Percentiles rank a stretch among this genome's conserved stretches.
phyloP scores from a whole-genome alignment of 2,797 vertebrate species.

The Anguilla megastoma region DNA sequence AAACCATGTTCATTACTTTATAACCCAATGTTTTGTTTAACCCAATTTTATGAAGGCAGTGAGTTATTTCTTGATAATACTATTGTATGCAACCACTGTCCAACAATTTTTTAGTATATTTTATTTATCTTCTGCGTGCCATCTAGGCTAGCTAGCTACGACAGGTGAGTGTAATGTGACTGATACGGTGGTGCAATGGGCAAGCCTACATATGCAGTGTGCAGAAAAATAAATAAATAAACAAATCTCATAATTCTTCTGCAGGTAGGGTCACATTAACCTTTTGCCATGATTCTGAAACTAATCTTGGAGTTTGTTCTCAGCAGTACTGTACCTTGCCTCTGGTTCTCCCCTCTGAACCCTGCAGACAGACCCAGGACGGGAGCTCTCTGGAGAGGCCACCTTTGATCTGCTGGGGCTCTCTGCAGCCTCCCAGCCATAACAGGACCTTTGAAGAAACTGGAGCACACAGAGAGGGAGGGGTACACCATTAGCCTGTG shows the following conservation, averaged over 20 bases:
- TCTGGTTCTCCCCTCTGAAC: slow-evolving; percentile 6
- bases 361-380: not conserved
- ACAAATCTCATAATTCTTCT: not conserved
- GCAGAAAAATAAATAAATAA: not conserved
- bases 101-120: too few relatives aligned
- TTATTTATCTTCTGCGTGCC: too few relatives aligned
- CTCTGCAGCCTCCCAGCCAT: not conserved
- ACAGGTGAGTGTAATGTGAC: too few relatives aligned
- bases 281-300: not conserved
- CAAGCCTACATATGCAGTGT: not conserved
- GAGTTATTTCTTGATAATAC: too few relatives aligned
- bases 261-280: not conserved
- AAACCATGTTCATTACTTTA: too few relatives aligned
- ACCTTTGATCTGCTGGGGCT: slow-evolving; percentile 13
- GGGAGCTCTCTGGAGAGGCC: not conserved
- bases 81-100: too few relatives aligned
- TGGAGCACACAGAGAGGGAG: not conserved
- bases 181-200: not conserved
- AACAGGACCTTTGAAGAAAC: slow-evolving; percentile 18
- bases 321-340: not conserved
- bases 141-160: too few relatives aligned
- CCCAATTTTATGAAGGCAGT: too few relatives aligned
- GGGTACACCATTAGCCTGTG: not conserved
- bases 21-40: too few relatives aligned
- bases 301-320: not conserved